phyloP scores from a whole-genome alignment of 2,113 vertebrate species.

The Alosa alosa region DNA sequence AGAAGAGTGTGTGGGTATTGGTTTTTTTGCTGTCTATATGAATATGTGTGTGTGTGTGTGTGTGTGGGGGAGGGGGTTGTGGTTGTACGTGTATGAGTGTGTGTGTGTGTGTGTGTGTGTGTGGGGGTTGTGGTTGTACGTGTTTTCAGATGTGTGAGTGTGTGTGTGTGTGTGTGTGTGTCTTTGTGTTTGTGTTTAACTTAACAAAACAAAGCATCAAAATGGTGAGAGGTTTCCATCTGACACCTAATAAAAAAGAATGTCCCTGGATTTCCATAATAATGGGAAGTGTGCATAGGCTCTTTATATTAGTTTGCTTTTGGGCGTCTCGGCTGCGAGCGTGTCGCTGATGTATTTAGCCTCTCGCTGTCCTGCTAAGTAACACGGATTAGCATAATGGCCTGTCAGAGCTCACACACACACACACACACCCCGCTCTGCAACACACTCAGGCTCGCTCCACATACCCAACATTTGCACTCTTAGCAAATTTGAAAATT shows the following conservation, averaged over 20 bases:
- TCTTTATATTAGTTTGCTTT: slow-evolving; percentile 61
- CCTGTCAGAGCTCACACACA: slow-evolving; percentile 53
- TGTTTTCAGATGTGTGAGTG: not conserved
- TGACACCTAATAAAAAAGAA: slow-evolving; percentile 65
- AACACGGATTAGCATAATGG: slow-evolving; percentile 68
- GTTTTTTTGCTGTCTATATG: no score
- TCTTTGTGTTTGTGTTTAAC: not conserved
- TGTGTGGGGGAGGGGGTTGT: no score
- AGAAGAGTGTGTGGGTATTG: no score
- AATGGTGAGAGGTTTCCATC: slow-evolving; percentile 36
- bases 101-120: not conserved
- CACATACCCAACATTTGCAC: no score
- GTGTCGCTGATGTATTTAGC: slow-evolving; percentile 61
- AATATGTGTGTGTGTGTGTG: no score
- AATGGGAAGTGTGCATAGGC: slow-evolving; percentile 40
- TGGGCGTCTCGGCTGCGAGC: slow-evolving; percentile 47
- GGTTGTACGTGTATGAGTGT: no score
- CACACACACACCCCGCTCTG: no score
- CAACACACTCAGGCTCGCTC: slow-evolving; percentile 8
- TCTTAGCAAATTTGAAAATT: no score
- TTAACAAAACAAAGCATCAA: not conserved
- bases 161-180: not conserved
- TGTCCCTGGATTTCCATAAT: slow-evolving; percentile 57
- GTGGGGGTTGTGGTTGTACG: no score
- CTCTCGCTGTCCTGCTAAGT: slow-evolving; percentile 65